Evolutionary conservation across 2,113 vertebrate genomes (phyloP).

Genomic region (Xiphophorus maculatus): DNA sequence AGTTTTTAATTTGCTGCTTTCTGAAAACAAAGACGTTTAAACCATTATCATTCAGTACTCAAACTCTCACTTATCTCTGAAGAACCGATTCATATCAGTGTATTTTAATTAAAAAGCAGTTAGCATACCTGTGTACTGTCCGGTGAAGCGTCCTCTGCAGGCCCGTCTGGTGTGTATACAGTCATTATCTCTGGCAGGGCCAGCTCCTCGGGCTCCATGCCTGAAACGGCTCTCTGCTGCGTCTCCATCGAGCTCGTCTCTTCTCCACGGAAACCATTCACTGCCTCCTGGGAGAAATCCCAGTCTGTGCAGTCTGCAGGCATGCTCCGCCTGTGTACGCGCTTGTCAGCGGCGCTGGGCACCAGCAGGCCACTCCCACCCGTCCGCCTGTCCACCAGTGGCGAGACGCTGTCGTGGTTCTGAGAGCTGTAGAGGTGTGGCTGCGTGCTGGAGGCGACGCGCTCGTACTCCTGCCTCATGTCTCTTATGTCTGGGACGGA

Average conservation of each 20-base stretch:
- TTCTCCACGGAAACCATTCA: constrained; percentile 29
- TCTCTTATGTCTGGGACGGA: constrained; percentile 63
- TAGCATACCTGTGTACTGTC: constrained; percentile 66
- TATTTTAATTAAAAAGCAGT: neutral
- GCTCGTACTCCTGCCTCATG: constrained; percentile 18
- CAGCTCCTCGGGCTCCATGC: constrained; percentile 60
- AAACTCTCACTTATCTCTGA: neutral
- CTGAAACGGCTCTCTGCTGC: neutral
- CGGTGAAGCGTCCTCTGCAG: constrained; percentile 35
- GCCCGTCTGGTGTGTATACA: constrained; percentile 24
- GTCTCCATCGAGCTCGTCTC: constrained; percentile 13
- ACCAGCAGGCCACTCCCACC: constrained; percentile 34
- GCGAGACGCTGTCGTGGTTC: constrained; percentile 41
- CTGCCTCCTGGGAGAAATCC: constrained; percentile 56
- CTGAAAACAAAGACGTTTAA: neutral
- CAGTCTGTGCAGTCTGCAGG: constrained; percentile 45
- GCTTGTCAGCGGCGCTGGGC: constrained; percentile 8
- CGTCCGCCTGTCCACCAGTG: constrained; percentile 5
- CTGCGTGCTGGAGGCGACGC: neutral
- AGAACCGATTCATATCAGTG: neutral
- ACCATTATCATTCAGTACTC: neutral
- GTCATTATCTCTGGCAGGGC: constrained; percentile 58
- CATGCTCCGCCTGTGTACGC: constrained; percentile 36
- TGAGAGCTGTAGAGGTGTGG: constrained; percentile 3
- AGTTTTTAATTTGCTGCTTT: neutral